phyloP scores from a whole-genome alignment of 2,113 vertebrate species.

The Dolichotis patagonum region DNA sequence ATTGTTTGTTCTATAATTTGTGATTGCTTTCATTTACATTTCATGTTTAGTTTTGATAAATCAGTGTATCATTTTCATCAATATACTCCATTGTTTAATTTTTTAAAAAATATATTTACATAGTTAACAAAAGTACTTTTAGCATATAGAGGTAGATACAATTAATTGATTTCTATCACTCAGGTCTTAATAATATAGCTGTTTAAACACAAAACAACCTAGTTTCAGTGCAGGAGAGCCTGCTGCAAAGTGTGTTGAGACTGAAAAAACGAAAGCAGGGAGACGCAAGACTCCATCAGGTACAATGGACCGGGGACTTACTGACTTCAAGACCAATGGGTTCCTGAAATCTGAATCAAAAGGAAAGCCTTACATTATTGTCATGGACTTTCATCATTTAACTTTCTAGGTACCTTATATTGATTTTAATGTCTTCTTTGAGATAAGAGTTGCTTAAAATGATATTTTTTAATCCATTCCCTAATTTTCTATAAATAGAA shows the following conservation, averaged over 20 bases:
- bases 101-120: neutral
- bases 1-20: neutral
- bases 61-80: neutral
- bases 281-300: neutral
- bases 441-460: neutral
- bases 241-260: neutral
- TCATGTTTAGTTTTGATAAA: neutral
- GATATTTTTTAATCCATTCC: neutral
- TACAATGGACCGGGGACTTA: neutral
- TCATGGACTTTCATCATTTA: neutral
- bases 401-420: conserved; percentile 22
- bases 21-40: neutral
- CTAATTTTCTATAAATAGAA: neutral
- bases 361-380: too few species aligned
- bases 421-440: neutral
- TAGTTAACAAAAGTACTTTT: neutral
- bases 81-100: neutral
- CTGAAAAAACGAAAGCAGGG: neutral
- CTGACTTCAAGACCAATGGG: neutral
- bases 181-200: neutral
- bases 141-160: neutral
- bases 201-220: neutral
- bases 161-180: conserved; percentile 13
- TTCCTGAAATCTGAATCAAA: neutral
- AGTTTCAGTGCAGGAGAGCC: too few species aligned